Conservation (phyloP, 2,797 vertebrate genomes). For the Tragelaphus oryx region DNA sequence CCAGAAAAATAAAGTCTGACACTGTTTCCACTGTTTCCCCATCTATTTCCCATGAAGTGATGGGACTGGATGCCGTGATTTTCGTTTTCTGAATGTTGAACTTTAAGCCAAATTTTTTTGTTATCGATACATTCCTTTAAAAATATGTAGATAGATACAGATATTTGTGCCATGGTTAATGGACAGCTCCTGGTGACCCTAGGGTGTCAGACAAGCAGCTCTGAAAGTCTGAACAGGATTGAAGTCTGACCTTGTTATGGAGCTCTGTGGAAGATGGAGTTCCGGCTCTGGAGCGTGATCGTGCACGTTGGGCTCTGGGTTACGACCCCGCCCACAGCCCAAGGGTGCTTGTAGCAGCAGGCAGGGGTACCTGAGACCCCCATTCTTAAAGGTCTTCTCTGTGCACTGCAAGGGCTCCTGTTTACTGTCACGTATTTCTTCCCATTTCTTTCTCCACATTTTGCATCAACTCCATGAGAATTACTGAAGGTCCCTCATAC, state of each 20-base stretch:
- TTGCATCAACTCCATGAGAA: not conserved
- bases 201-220: not conserved
- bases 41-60: no score
- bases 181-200: not conserved
- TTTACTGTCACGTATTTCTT: not conserved
- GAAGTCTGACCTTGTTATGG: not conserved
- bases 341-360: not conserved
- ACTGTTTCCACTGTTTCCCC: no score
- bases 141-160: not conserved
- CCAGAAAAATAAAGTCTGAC: no score
- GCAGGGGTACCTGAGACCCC: fast-evolving
- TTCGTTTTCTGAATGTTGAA: no score
- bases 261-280: not conserved
- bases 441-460: not conserved
- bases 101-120: not conserved
- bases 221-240: not conserved
- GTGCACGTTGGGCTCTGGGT: not conserved
- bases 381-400: not conserved
- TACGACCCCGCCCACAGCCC: not conserved
- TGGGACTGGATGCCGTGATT: no score
- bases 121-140: not conserved
- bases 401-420: not conserved
- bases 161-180: not conserved
- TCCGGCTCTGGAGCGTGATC: no score
- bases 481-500: not conserved